These are phyloP conservation scores for Oreochromis niloticus DNA, from an alignment of 2,113 vertebrate genomes.

Conservation along the genomic window DNA sequence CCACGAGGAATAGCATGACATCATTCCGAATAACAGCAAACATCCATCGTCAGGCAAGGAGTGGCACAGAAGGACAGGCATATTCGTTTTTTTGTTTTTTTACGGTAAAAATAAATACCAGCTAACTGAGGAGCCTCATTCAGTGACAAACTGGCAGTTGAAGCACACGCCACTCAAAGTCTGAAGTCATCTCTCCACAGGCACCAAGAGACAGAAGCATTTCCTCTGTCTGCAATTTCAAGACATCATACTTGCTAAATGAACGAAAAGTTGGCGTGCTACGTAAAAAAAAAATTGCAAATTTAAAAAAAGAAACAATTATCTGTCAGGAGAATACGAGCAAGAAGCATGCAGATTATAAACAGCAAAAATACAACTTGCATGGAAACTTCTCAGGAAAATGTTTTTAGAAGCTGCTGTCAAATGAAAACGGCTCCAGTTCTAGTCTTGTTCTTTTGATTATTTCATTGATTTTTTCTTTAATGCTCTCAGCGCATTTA, in stretches of 20 bases:
- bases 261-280: slow-evolving; percentile 3
- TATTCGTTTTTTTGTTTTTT: not conserved
- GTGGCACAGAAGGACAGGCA: not conserved
- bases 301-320: not conserved
- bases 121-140: not conserved
- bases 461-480: not conserved
- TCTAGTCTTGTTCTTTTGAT: not conserved
- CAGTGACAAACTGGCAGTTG: slow-evolving; percentile 16
- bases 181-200: slow-evolving; percentile 25
- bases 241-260: slow-evolving; percentile 2
- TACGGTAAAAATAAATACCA: slow-evolving; percentile 35
- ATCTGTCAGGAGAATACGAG: not conserved
- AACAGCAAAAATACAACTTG: slow-evolving; percentile 5
- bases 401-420: slow-evolving; percentile 9
- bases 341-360: slow-evolving; percentile 21
- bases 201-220: slow-evolving; percentile 1
- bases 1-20: not conserved
- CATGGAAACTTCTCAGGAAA: slow-evolving; percentile 31
- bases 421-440: not conserved
- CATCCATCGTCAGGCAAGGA: not conserved
- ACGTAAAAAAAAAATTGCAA: not conserved
- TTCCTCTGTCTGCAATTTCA: not conserved
- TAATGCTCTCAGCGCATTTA: not conserved
- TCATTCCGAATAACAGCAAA: slow-evolving; percentile 23
- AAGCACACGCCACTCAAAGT: slow-evolving; percentile 16